Base-by-base conservation (phyloP, 2,113 vertebrate species). In the Strix uralensis region DNA sequence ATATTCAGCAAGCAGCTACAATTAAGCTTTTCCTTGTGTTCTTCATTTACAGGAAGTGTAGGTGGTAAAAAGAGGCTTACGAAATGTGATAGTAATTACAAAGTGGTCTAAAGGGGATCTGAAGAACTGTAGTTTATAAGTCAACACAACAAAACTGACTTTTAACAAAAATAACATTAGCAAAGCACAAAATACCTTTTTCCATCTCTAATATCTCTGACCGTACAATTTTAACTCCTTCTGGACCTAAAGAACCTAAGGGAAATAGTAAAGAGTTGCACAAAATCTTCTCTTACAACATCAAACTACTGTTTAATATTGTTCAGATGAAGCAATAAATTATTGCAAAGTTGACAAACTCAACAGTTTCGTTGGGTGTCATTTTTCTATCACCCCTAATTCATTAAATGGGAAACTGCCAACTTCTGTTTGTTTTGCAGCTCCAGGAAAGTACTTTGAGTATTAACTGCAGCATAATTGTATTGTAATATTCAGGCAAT, bases 11-110 rank as follows among this genome's bases (percentile, higher is more conserved):
- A 79, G 47, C 36, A 70, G 38, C 67, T 92, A 55, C 59, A 71
- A 71, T 95, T 94, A 93, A 66, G 59, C 40, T 94, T 88, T 75
- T 90, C 55, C 55, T 94, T 62, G 2, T 84, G 34, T 57, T 92
- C 81, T 83, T 93, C 63, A 89, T 94, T 96, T 96, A 42, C 34
- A 84, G 88, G 36, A 94, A 92, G 17, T 52, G 47, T 92, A 81
- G 79, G 67, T 86, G 65, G 67, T 63, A 86, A 72, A 92, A 92
- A 77, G 32, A 88, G 30, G 7, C 21, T 89, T 88, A 40, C 52
- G 23, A 91, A 93, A 95, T 47, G 38, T 55, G 79, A 52, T 93
- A 89, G 81, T 77, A 93, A 55, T 91, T 94, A 74, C 2, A 1
- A 83, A 3, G n/a, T 55, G 58, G 86, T 94, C 32, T 87, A 27